A percentile compares a stretch with the other conserved stretches of the same genome.
Evolutionary conservation across 2,797 vertebrate species (phyloP).

Genomic region (Sebastes matsubarae): DNA sequence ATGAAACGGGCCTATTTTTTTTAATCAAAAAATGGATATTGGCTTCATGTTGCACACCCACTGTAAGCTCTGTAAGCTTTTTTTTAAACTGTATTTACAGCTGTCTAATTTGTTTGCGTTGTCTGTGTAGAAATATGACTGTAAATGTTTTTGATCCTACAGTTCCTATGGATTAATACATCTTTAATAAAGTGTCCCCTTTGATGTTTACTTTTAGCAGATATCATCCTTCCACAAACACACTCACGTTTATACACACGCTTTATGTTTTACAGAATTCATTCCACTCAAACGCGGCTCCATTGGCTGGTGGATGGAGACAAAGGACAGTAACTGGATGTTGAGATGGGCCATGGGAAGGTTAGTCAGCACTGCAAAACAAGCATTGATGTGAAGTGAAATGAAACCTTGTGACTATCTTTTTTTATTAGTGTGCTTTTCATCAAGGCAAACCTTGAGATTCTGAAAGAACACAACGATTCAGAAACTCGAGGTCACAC

Average conservation of each 20-base stretch:
- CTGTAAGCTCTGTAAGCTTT: background rate
- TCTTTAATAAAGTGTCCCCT: background rate
- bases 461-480: slow-evolving; percentile 36
- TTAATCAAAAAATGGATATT: no score
- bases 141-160: background rate
- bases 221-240: background rate
- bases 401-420: slow-evolving; percentile 3
- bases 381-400: slow-evolving; percentile 6
- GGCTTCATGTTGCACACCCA: no score
- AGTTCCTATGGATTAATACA: background rate
- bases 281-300: background rate
- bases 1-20: no score
- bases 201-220: background rate
- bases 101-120: background rate
- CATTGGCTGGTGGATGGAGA: background rate
- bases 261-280: background rate
- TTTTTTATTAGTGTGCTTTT: slow-evolving; percentile 21
- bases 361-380: slow-evolving; percentile 12
- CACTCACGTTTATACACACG: background rate
- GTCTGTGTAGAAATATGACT: background rate
- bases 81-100: background rate
- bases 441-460: slow-evolving; percentile 35
- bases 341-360: background rate
- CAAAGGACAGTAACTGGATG: background rate
- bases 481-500: slow-evolving; percentile 23